A percentile compares a stretch with the other conserved stretches of the same genome.
Conservation (phyloP, 2,113 vertebrate species). For the Ictalurus punctatus region DNA sequence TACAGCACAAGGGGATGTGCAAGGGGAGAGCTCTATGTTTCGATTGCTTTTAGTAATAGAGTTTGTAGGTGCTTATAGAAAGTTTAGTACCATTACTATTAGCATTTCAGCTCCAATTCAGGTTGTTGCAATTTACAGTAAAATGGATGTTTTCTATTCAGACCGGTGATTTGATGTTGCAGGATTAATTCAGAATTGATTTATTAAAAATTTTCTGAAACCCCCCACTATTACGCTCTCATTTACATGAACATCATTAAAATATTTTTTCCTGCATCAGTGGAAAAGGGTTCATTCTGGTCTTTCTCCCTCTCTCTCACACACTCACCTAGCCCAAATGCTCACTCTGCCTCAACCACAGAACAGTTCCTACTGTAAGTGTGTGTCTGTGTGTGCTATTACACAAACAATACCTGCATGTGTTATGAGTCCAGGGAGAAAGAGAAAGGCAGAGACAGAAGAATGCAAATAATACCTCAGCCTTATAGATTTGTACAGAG, state of each 20-base stretch:
- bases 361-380: background rate
- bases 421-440: background rate
- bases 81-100: background rate
- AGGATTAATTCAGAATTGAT: background rate
- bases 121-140: background rate
- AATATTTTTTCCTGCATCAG: background rate
- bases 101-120: background rate
- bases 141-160: background rate
- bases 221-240: background rate
- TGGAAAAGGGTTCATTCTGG: background rate
- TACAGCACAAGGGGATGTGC: background rate
- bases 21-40: background rate
- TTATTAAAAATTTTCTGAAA: background rate
- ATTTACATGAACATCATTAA: background rate
- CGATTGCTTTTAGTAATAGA: background rate
- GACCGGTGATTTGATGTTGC: background rate
- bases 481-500: constrained; percentile 51
- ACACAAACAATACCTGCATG: background rate
- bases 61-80: background rate
- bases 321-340: constrained; percentile 36
- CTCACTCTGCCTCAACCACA: constrained; percentile 26
- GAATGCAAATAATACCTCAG: constrained; percentile 47
- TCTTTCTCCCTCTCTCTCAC: constrained; percentile 30
- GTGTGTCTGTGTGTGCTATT: background rate
- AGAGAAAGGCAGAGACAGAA: constrained; percentile 19